Percentiles rank a stretch among this genome's conserved stretches.
phyloP scores from a whole-genome alignment of 2,888 invertebrate species.

The Gymnocheta viridis region DNA sequence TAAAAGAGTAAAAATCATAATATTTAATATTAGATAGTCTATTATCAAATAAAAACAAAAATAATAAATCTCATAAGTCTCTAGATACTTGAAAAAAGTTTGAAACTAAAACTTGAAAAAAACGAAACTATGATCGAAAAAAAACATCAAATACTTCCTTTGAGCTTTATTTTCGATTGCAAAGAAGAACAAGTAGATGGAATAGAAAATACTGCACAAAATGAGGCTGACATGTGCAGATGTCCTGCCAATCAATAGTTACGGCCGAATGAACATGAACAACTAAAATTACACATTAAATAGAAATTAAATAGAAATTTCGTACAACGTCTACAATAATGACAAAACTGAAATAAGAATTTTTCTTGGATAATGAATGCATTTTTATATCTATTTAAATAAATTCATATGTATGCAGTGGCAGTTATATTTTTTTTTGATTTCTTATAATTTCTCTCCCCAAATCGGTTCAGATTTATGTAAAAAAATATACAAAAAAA shows the following conservation, averaged over 20 bases:
- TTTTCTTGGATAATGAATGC: conserved; percentile 24
- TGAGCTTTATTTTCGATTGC: conserved; percentile 23
- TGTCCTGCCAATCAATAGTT: conserved; percentile 82
- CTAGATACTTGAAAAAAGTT: conserved; percentile 36
- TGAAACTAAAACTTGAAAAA: conserved; percentile 11
- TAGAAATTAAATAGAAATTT: conserved; percentile 39
- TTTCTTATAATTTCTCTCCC: too few species aligned
- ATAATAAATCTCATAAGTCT: conserved; percentile 1
- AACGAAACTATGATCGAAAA: not conserved
- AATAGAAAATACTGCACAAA: conserved; percentile 70
- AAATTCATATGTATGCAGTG: not conserved
- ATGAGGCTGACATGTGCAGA: conserved; percentile 81
- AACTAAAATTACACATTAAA: conserved; percentile 48
- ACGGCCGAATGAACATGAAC: conserved; percentile 78
- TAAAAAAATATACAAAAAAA: too few species aligned
- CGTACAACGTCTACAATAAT: conserved; percentile 4
- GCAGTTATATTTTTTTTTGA: too few species aligned
- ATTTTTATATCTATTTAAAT: not conserved
- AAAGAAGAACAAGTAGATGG: not conserved
- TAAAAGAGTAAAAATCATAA: too few species aligned
- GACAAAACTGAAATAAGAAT: not conserved
- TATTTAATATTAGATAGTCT: too few species aligned
- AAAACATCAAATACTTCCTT: conserved; percentile 20
- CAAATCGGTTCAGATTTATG: too few species aligned
- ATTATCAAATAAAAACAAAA: not conserved